Conservation (phyloP, 2,888 invertebrate genomes). For the Orthosia gothica region DNA sequence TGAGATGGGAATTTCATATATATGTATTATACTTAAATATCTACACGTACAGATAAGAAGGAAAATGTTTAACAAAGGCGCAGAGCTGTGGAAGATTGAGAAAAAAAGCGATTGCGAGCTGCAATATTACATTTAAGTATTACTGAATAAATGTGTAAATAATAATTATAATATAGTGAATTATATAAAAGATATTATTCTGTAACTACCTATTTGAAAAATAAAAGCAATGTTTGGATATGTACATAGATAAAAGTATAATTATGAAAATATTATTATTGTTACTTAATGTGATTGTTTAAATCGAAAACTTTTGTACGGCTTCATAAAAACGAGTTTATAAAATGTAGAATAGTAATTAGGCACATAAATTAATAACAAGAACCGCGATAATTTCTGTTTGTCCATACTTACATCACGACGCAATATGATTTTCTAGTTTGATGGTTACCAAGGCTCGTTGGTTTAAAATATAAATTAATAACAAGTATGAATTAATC, state of each 20-base stretch:
- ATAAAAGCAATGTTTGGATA: constrained; percentile 87
- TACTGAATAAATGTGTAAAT: constrained; percentile 85
- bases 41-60: constrained; percentile 54
- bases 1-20: constrained; percentile 41
- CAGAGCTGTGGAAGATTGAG: constrained; percentile 60
- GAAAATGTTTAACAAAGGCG: constrained; percentile 42
- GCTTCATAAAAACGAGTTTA: constrained; percentile 76
- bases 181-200: constrained; percentile 77
- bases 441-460: constrained; percentile 73
- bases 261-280: constrained; percentile 82
- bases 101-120: constrained; percentile 85
- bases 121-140: constrained; percentile 90
- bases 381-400: constrained; percentile 60
- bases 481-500: constrained; percentile 54
- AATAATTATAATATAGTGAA: constrained; percentile 76
- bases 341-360: constrained; percentile 67
- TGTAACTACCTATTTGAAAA: constrained; percentile 76
- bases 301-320: constrained; percentile 83
- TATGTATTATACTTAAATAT: constrained; percentile 28
- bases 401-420: constrained; percentile 65
- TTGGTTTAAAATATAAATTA: constrained; percentile 55
- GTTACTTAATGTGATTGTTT: constrained; percentile 88
- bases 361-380: constrained; percentile 64
- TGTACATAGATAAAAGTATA: constrained; percentile 84
- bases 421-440: constrained; percentile 69